These are phyloP conservation scores for Cyprinella venusta DNA, from an alignment of 2,797 vertebrate genomes.

Conservation along the genomic window DNA sequence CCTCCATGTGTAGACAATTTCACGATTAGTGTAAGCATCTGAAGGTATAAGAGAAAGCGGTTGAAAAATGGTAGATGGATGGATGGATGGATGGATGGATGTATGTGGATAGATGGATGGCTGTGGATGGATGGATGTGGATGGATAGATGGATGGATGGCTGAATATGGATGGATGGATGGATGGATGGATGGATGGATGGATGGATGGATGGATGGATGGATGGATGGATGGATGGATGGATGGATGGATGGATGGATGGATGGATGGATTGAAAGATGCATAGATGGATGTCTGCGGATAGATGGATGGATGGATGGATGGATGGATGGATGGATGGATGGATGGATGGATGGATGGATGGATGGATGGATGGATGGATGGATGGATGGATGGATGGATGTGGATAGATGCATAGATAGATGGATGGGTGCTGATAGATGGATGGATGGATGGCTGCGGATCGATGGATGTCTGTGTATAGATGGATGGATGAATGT, in stretches of 20 bases:
- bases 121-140: not conserved
- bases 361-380: no score
- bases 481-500: no score
- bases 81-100: not conserved
- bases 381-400: no score
- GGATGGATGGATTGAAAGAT: not conserved
- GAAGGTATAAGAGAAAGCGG: conserved; percentile 4
- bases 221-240: no score
- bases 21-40: conserved; percentile 82
- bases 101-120: not conserved
- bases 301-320: not conserved
- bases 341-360: no score
- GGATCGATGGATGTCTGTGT: not conserved
- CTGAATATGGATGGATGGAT: not conserved
- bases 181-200: no score
- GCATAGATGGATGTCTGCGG: no score
- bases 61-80: not conserved
- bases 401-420: no score
- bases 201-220: not conserved
- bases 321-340: no score
- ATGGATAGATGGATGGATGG: not conserved
- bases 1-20: conserved; percentile 82
- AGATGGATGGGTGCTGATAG: not conserved
- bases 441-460: not conserved
- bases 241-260: not conserved